Evolutionary conservation across 1,140 invertebrate genomes (phyloP), one percentile per base, ranked within the genome.

Genomic region (Leptopilina clavipes): DNA sequence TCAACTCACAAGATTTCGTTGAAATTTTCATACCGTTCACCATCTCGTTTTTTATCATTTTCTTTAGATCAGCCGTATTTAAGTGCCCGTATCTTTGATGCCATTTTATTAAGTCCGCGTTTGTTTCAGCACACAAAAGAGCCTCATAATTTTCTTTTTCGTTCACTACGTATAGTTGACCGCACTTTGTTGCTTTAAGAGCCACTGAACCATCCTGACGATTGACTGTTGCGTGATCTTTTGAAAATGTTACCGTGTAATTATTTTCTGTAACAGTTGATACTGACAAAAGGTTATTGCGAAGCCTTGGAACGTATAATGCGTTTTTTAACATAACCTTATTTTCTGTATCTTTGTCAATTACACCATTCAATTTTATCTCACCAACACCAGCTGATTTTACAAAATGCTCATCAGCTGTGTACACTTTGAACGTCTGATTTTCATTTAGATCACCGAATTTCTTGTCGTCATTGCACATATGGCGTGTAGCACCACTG

Each of bases 101-200:
- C 81, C 79, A 82, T 37, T 40, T 75, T 7, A 43, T 31, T n/a
- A 76, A 31, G 12, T 72, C 59, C 52, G 8, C 43, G 18, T 1
- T 45, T 31, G 9, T 7, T n/a, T 8, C 74, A 1, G 5, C 48
- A 19, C 11, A 70, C 0, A 40, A 12, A 0, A 19, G 5, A 45
- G 74, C 56, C 3, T 73, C 80, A 0, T 8, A n/a, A 7, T 81
- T 70, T 8, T 9, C 1, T 5, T 3, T 74, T 44, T 81, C 75
- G n/a, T 81, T 56, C 3, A 83, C 12, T 7, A 81, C 9, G 22
- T 83, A 80, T 0, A 84, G 37, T 10, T 73, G 19, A 65, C 77
- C 18, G 1, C 17, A 25, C 70, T 52, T 81, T 1, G 18, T 78
- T 0, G 78, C 81, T 7, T 52, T 76, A 0, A 80, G 7, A 0